Evolutionary conservation across 1,140 invertebrate species (phyloP).

Genomic region (Thaumatotibia leucotreta): DNA sequence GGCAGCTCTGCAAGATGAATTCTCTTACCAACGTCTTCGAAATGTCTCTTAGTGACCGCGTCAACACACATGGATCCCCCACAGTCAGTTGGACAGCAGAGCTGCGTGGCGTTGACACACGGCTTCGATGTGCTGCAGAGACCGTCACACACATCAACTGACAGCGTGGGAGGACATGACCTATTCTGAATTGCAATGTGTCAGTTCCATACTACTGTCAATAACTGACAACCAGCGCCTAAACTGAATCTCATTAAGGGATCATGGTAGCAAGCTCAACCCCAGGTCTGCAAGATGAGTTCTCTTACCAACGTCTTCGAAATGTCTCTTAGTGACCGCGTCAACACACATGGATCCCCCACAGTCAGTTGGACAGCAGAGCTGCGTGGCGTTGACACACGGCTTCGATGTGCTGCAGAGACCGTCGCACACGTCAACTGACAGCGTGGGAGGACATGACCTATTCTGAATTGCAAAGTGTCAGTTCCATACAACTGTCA

Average conservation of each 20-base stretch:
- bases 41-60: slow-evolving; percentile 66
- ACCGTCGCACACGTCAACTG: slow-evolving; percentile 49
- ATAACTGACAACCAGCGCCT: too few species aligned
- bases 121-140: slow-evolving; percentile 32
- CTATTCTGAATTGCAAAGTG: slow-evolving; percentile 23
- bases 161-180: slow-evolving; percentile 55
- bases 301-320: slow-evolving; percentile 44
- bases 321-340: slow-evolving; percentile 66
- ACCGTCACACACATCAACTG: slow-evolving; percentile 48
- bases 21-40: slow-evolving; percentile 42
- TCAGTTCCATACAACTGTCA: too few species aligned
- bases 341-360: slow-evolving; percentile 76
- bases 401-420: slow-evolving; percentile 33
- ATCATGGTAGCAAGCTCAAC: too few species aligned
- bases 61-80: slow-evolving; percentile 76
- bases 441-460: slow-evolving; percentile 46
- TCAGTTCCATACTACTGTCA: too few species aligned
- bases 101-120: slow-evolving; percentile 34
- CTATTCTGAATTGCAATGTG: slow-evolving; percentile 23
- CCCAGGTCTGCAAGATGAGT: background rate
- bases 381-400: slow-evolving; percentile 36
- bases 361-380: slow-evolving; percentile 77
- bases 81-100: slow-evolving; percentile 77
- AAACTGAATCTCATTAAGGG: too few species aligned
- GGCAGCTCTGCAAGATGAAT: background rate